Evolutionary conservation across 35 echinoderm and acorn worm species (phyloP).

Genomic region (Strongylocentrotus purpuratus): DNA sequence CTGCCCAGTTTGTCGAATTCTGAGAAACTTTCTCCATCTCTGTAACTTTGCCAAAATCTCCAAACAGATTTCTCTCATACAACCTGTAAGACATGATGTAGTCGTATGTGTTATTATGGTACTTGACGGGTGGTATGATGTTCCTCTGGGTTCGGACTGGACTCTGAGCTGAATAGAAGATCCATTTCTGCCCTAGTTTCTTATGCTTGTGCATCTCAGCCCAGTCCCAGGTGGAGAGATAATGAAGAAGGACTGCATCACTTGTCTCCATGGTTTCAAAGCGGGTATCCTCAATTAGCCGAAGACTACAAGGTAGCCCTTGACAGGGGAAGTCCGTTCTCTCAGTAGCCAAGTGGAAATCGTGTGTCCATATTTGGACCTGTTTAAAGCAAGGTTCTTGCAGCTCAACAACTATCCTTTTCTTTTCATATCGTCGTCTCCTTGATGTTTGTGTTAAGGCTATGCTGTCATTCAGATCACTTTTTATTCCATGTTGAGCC

Average conservation of each 20-base stretch:
- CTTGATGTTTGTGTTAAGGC: not conserved
- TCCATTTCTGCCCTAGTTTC: slow-evolving; percentile 19
- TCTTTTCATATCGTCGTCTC: not conserved
- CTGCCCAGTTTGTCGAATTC: not conserved
- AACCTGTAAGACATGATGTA: slow-evolving; percentile 24
- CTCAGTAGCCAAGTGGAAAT: not conserved
- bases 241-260: slow-evolving; percentile 32
- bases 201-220: not conserved
- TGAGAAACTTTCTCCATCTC: not conserved
- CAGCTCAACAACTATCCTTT: not conserved
- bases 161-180: slow-evolving; percentile 20
- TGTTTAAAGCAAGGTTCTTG: not conserved
- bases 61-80: slow-evolving; percentile 7
- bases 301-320: slow-evolving; percentile 12
- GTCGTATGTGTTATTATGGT: slow-evolving; percentile 18
- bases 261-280: slow-evolving; percentile 31
- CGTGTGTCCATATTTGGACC: slow-evolving; percentile 20
- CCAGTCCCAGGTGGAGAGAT: slow-evolving; percentile 29
- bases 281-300: not conserved
- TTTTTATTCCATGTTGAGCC: not conserved
- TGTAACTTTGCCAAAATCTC: slow-evolving; percentile 1
- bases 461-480: not conserved
- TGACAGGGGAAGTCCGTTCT: not conserved
- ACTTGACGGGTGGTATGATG: not conserved
- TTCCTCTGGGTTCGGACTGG: not conserved